A percentile compares a stretch with the other conserved stretches of the same genome.
Evolutionary conservation across 2,113 vertebrate species (phyloP).

Genomic region (Thryonomys swinderianus): DNA sequence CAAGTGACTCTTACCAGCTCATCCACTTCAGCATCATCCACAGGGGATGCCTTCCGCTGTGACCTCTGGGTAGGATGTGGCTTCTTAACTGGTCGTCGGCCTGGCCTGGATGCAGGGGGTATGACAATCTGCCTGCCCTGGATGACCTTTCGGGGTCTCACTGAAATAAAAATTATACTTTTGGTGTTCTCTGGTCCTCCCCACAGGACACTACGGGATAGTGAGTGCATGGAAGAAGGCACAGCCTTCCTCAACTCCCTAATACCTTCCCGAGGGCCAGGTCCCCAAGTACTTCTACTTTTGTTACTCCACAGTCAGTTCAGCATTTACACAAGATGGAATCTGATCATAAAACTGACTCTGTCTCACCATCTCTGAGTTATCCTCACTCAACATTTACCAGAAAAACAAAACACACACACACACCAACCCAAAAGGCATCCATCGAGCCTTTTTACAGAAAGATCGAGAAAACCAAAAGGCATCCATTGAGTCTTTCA

Average conservation of each 20-base stretch:
- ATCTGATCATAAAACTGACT: background rate
- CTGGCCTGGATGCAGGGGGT: conserved; percentile 81
- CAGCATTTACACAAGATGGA: background rate
- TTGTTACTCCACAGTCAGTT: background rate
- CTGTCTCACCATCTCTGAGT: background rate
- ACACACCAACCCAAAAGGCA: too few relatives aligned
- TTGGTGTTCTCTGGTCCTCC: background rate
- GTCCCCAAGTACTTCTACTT: background rate
- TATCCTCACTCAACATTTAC: background rate
- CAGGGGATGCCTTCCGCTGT: conserved; percentile 85
- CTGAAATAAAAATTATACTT: conserved; percentile 82
- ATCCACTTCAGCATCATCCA: conserved; percentile 93
- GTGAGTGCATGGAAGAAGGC: background rate
- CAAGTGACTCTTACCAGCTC: conserved; percentile 92
- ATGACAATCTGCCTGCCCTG: conserved; percentile 86
- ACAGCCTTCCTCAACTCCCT: background rate
- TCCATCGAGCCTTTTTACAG: background rate
- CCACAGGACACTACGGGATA: background rate
- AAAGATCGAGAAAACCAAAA: background rate
- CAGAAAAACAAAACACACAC: background rate
- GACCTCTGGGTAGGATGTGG: conserved; percentile 83
- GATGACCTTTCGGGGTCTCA: conserved; percentile 91
- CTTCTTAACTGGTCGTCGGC: conserved; percentile 91
- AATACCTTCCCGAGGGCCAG: background rate
- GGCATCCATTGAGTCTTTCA: background rate